Base-by-base conservation (phyloP, 2,797 vertebrate species). In the Acanthurus leucopareius region DNA sequence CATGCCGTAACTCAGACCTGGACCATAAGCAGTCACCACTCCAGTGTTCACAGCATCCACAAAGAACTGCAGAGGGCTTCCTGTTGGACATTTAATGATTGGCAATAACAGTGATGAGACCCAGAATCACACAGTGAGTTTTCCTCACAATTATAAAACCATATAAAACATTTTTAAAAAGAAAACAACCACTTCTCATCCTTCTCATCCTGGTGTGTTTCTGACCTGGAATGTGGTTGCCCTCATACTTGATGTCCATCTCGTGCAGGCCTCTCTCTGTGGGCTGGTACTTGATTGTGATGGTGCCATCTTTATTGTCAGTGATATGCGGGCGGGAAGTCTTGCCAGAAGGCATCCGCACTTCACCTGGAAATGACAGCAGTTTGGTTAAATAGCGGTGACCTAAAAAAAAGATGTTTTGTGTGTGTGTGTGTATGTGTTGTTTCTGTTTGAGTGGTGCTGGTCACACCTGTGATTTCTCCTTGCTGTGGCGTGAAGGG, bases 221-320 rank as follows among this genome's bases (percentile, higher is more conserved):
- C 75, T 80, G 80, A 99, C 98, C 98, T 6, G 98, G 98, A 90
- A 99, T 99, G 92, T 99, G 98, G 92, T 99, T 99, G 83, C 97
- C 97, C 0, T 99, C 98, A 0, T 98, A 99, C 86, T 98, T 99
- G 91, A 99, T 99, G 87, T 98, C 98, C 98, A 99, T 99, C 92
- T 98, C 98, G 0, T 99, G 98, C 74, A 99, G 94, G 4, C 98
- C 98, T 83, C 96, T 97, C 92, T 99, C 98, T 0, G 94, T 96
- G 40, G 98, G 98, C 1, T 97, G 95, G 2, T 97, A 99, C 53
- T 97, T 97, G 83, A 99, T 98, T 0, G 97, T 98, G 92, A 99
- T 96, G 0, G 97, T 99, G 64, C 98, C 98, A 0, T 99, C 97
- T 87, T 99, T 98, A 84, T 99, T 99, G 93, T 99, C 98, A 0